Evolutionary conservation across 2,113 vertebrate genomes (phyloP).

Genomic region (Sisor rabdophorus): DNA sequence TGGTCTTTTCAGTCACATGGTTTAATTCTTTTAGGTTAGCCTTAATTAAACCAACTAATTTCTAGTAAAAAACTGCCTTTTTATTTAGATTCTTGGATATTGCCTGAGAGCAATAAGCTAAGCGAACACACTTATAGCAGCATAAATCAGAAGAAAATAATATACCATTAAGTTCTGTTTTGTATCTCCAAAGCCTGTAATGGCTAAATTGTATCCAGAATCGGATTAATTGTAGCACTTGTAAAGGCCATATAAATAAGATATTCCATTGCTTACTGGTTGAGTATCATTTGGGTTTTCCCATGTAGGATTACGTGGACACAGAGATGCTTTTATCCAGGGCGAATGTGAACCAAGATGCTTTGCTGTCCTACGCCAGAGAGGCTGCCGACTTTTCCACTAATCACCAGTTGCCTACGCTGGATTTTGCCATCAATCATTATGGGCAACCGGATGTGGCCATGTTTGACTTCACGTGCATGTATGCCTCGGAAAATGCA

Average conservation of each 20-base stretch:
- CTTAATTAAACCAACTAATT: background rate
- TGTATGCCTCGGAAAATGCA: constrained; percentile 95
- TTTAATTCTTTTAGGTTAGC: background rate
- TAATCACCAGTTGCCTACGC: constrained; percentile 85
- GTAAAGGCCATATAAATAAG: background rate
- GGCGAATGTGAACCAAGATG: constrained; percentile 92
- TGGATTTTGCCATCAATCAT: constrained; percentile 98
- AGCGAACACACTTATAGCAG: constrained; percentile 16
- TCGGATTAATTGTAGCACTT: background rate
- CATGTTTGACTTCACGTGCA: constrained; percentile 99
- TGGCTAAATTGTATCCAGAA: background rate
- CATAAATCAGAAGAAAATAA: constrained; percentile 39
- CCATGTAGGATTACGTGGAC: constrained; percentile 83
- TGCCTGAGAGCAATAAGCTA: background rate
- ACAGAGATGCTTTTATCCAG: constrained; percentile 90
- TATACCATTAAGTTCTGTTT: constrained; percentile 43
- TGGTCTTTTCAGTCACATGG: background rate
- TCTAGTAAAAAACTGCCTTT: background rate
- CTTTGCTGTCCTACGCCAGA: constrained; percentile 85
- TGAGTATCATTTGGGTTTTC: background rate
- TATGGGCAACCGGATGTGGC: constrained; percentile 96
- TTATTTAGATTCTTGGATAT: background rate
- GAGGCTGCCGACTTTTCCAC: constrained; percentile 96
- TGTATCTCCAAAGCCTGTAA: background rate
- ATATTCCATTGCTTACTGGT: background rate